Conservation (phyloP, 2,113 vertebrate genomes). For the Emydura subglobosa region DNA sequence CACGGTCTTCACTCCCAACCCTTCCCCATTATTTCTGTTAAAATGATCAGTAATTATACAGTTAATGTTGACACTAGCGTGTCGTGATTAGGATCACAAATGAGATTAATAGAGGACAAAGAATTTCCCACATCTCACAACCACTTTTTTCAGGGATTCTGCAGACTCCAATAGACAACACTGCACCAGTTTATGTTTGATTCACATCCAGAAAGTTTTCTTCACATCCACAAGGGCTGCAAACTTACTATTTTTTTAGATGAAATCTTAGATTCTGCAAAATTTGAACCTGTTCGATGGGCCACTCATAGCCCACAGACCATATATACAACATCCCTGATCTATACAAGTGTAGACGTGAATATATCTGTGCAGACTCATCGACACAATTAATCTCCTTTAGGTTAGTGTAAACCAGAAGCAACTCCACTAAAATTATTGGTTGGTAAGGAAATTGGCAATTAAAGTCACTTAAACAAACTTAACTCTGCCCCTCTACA, state of each 20-base stretch:
- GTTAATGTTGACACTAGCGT: neutral
- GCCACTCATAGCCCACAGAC: neutral
- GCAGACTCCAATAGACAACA: neutral
- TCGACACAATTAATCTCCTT: neutral
- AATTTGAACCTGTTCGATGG: neutral
- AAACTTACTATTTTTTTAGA: neutral
- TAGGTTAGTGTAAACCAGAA: neutral
- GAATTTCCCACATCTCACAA: neutral
- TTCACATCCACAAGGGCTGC: neutral
- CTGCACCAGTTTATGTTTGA: neutral
- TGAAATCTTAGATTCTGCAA: neutral
- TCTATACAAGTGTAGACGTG: too few species aligned
- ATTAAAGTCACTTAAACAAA: too few species aligned
- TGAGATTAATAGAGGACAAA: neutral
- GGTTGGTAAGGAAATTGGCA: too few species aligned
- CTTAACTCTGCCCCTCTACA: too few species aligned
- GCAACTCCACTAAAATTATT: neutral
- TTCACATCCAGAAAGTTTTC: neutral
- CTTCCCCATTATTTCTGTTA: neutral
- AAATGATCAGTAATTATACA: neutral
- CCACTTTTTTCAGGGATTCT: neutral
- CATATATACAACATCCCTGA: too few species aligned
- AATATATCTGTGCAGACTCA: too few species aligned
- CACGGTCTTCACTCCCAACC: neutral
- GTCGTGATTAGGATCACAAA: neutral